phyloP scores from a whole-genome alignment of 2,797 vertebrate species.

The Calcarius lapponicus region DNA sequence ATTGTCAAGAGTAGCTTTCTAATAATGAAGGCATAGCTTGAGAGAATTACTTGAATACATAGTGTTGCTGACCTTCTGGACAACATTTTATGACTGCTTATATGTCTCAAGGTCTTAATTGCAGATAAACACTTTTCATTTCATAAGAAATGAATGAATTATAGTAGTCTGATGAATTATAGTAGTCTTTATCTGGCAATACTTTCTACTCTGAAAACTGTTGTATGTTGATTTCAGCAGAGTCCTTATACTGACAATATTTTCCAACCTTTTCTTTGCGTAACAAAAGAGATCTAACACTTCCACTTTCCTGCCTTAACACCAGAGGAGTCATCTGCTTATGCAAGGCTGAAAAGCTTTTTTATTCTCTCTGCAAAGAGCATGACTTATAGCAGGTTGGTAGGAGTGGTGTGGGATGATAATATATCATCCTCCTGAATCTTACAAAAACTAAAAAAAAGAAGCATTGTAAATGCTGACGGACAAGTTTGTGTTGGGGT shows the following conservation, averaged over 20 bases:
- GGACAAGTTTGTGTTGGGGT: neutral
- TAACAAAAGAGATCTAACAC: neutral
- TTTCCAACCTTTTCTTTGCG: neutral
- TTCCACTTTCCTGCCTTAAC: neutral
- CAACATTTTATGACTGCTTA: conserved; percentile 8
- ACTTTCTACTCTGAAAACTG: conserved; percentile 7
- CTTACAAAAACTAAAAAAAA: neutral
- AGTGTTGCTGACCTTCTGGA: conserved; percentile 24
- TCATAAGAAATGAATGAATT: no score
- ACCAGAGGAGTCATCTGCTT: neutral
- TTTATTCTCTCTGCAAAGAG: neutral
- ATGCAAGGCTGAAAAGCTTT: neutral
- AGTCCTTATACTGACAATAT: neutral
- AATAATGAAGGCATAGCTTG: neutral
- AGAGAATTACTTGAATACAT: conserved; percentile 38
- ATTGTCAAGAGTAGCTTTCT: neutral
- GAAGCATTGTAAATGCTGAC: neutral
- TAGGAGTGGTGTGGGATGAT: neutral
- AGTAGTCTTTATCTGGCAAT: conserved; percentile 13
- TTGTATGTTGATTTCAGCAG: neutral
- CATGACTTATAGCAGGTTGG: neutral
- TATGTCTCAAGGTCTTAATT: conserved; percentile 48
- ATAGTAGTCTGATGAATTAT: neutral
- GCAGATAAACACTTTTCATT: conserved; percentile 36
- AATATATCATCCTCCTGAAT: neutral